Evolutionary conservation across 1,140 invertebrate species (phyloP).

Genomic region (Mercenaria mercenaria): DNA sequence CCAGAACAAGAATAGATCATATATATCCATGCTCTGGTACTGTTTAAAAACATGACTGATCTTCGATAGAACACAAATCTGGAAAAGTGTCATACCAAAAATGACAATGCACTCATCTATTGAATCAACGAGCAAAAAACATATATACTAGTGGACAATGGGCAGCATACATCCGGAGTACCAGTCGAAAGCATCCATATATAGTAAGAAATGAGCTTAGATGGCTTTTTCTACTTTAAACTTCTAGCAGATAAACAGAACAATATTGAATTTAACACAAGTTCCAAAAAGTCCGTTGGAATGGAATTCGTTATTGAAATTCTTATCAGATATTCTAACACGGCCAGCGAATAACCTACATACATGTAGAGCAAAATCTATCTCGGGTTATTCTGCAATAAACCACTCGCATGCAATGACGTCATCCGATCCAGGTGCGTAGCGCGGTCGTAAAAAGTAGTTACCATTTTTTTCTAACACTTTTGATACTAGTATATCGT

Average conservation of each 20-base stretch:
- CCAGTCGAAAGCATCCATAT: background rate
- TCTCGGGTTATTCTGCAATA: too few species aligned
- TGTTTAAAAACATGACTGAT: background rate
- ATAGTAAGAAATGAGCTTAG: background rate
- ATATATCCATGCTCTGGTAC: constrained; percentile 23
- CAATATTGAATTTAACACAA: background rate
- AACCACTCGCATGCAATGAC: too few species aligned
- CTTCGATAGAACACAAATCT: background rate
- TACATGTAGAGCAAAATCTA: too few species aligned
- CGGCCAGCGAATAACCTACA: too few species aligned
- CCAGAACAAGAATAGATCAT: too few species aligned
- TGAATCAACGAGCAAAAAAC: background rate
- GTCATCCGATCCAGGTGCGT: too few species aligned
- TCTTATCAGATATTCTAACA: background rate
- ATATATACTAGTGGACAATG: background rate
- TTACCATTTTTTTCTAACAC: too few species aligned
- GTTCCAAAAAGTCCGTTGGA: background rate
- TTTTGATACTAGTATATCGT: too few species aligned
- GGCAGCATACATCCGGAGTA: background rate
- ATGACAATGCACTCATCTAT: background rate
- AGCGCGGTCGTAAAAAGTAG: too few species aligned
- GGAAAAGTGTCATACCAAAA: constrained; percentile 3
- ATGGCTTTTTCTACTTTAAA: background rate
- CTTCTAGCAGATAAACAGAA: background rate
- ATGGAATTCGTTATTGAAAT: background rate